Evolutionary conservation across 2,888 invertebrate species (phyloP).

Genomic region (Caenorhabditis auriculariae): DNA sequence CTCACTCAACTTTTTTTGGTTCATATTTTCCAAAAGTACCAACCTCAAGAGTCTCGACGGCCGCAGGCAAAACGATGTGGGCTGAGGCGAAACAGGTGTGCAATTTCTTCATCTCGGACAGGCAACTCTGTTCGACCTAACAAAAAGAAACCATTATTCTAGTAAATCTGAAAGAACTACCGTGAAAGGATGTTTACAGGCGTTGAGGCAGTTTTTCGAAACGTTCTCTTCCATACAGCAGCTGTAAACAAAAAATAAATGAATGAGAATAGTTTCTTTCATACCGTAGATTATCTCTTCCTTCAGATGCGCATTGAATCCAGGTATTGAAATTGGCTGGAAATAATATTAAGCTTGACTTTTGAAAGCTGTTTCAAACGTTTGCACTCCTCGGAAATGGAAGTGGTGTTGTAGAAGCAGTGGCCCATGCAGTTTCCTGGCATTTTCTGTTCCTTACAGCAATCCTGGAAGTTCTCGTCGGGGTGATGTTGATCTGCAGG

Average conservation of each 20-base stretch:
- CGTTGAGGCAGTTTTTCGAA: slow-evolving; percentile 32
- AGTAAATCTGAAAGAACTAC: slow-evolving; percentile 3
- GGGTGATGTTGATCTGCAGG: not conserved
- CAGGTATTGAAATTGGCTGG: slow-evolving; percentile 32
- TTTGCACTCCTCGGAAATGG: slow-evolving; percentile 17
- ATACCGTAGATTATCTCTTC: slow-evolving; percentile 2
- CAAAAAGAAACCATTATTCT: slow-evolving; percentile 9
- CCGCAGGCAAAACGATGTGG: slow-evolving; percentile 22
- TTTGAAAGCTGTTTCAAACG: not conserved
- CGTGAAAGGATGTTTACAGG: slow-evolving; percentile 45
- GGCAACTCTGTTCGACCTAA: slow-evolving; percentile 16
- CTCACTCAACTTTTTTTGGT: no score
- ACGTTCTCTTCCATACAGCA: slow-evolving; percentile 41
- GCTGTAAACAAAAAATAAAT: slow-evolving; percentile 4
- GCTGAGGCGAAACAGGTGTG: slow-evolving; percentile 27
- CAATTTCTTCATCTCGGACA: slow-evolving; percentile 18
- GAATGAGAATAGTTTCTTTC: not conserved
- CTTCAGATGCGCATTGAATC: slow-evolving; percentile 46
- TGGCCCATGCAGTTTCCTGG: slow-evolving; percentile 20
- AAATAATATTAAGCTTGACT: not conserved
- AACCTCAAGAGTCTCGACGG: slow-evolving; percentile 29
- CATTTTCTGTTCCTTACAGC: slow-evolving; percentile 40
- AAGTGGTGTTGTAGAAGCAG: slow-evolving; percentile 39
- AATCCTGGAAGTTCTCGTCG: slow-evolving; percentile 28
- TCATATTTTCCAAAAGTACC: slow-evolving; percentile 19